These are phyloP conservation scores for Bombylius discolor DNA, from an alignment of 2,888 invertebrate genomes.

Conservation along the genomic window DNA sequence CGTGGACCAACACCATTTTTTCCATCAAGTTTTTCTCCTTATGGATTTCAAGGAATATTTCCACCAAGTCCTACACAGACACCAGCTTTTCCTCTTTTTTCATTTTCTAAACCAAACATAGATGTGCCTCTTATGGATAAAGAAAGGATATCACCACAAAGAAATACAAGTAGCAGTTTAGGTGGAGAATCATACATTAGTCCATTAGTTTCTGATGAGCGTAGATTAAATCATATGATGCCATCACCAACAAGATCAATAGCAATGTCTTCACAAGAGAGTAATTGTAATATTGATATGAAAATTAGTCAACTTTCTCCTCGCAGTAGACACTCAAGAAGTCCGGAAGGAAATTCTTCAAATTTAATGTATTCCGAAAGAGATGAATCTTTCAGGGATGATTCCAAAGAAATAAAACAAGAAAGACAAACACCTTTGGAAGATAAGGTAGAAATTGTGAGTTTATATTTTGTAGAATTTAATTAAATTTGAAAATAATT, in stretches of 20 bases:
- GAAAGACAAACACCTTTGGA: slow-evolving; percentile 28
- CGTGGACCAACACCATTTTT: slow-evolving; percentile 54
- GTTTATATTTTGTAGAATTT: background rate
- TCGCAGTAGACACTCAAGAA: slow-evolving; percentile 12
- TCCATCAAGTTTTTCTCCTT: slow-evolving; percentile 48
- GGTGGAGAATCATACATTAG: slow-evolving; percentile 4
- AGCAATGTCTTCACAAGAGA: slow-evolving; percentile 4
- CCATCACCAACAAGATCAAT: slow-evolving; percentile 52
- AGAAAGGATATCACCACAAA: slow-evolving; percentile 11
- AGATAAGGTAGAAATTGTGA: slow-evolving; percentile 25
- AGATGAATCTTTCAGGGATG: slow-evolving; percentile 21
- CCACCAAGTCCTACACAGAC: slow-evolving; percentile 40
- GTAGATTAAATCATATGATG: slow-evolving; percentile 38
- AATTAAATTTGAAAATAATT: background rate
- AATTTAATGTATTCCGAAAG: slow-evolving; percentile 15
- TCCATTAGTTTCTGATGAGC: background rate
- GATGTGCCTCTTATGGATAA: slow-evolving; percentile 40
- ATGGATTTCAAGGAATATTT: slow-evolving; percentile 43
- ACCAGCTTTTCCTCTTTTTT: slow-evolving; percentile 41
- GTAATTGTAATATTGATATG: slow-evolving; percentile 1
- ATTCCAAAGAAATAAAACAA: slow-evolving; percentile 9
- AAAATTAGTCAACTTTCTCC: slow-evolving; percentile 9
- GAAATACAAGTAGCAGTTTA: slow-evolving; percentile 14
- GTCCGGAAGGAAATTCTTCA: slow-evolving; percentile 17
- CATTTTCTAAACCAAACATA: slow-evolving; percentile 44